Conservation (phyloP, 2,797 vertebrate species). For the Lepus oiostolus region DNA sequence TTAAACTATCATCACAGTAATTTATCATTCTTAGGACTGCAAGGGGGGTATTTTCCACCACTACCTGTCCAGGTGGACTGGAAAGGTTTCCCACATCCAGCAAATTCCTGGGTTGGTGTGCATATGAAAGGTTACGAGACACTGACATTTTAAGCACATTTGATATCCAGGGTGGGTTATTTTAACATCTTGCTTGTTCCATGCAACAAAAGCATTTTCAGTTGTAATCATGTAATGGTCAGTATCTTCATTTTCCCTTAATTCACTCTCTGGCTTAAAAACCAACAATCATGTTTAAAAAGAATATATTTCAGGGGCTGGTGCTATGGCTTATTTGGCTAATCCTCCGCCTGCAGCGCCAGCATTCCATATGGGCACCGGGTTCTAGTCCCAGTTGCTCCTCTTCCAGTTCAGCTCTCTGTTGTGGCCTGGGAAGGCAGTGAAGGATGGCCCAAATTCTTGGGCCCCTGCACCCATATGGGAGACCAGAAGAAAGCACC, state of each 20-base stretch:
- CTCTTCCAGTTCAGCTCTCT: too few relatives aligned
- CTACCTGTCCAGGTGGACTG: too few relatives aligned
- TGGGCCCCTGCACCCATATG: too few relatives aligned
- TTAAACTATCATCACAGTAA: neutral
- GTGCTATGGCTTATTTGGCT: neutral
- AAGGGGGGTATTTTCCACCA: neutral
- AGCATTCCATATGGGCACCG: too few relatives aligned
- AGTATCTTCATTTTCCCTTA: neutral
- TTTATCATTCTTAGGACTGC: neutral
- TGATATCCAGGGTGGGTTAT: neutral
- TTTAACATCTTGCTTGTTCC: neutral
- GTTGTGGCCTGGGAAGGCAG: too few relatives aligned
- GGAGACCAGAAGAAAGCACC: too few relatives aligned
- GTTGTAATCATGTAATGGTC: neutral
- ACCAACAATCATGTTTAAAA: neutral
- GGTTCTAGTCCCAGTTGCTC: too few relatives aligned
- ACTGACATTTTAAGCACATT: rapidly evolving
- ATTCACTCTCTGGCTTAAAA: neutral
- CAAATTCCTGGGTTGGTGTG: too few relatives aligned
- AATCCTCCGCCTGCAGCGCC: too few relatives aligned
- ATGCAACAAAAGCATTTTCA: neutral
- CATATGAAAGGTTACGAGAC: rapidly evolving
- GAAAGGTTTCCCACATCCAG: neutral
- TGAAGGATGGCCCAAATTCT: too few relatives aligned
- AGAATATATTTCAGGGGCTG: neutral